A percentile compares a stretch with the other conserved stretches of the same genome.
phyloP scores from a whole-genome alignment of 2,113 vertebrate species.

The Bagarius yarrelli region DNA sequence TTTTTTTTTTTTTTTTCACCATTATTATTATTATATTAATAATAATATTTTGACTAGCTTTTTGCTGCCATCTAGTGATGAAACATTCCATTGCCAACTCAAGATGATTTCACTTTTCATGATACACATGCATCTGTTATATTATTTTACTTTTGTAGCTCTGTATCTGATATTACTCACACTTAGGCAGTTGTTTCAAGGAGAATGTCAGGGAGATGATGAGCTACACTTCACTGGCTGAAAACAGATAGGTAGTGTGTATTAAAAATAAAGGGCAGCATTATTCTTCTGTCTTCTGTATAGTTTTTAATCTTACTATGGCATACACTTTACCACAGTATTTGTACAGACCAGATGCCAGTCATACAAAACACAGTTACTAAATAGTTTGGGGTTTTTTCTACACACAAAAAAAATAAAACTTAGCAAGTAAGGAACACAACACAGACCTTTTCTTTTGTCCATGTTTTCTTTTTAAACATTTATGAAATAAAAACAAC shows the following conservation, averaged over 20 bases:
- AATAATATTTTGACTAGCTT: not conserved
- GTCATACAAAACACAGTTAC: not conserved
- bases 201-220: conserved; percentile 12
- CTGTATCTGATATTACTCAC: conserved; percentile 1
- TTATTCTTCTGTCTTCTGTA: conserved; percentile 4
- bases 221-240: conserved; percentile 15
- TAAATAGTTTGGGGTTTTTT: not conserved
- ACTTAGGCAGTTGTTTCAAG: conserved; percentile 16
- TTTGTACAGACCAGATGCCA: not conserved
- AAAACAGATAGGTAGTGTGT: conserved; percentile 17
- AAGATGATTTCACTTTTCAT: conserved; percentile 9
- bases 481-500: conserved; percentile 26
- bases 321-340: not conserved
- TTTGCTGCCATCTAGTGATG: conserved; percentile 43
- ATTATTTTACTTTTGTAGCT: not conserved
- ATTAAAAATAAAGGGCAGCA: not conserved
- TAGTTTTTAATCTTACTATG: conserved; percentile 5
- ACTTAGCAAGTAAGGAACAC: conserved; percentile 11
- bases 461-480: conserved; percentile 29
- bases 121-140: not conserved
- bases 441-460: conserved; percentile 7
- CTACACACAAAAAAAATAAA: conserved; percentile 19
- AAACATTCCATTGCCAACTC: conserved; percentile 10
- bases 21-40: not conserved
- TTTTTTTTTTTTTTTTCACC: not conserved